Base-by-base conservation (phyloP, 2,797 vertebrate genomes). In the Sebastolobus alascanus region DNA sequence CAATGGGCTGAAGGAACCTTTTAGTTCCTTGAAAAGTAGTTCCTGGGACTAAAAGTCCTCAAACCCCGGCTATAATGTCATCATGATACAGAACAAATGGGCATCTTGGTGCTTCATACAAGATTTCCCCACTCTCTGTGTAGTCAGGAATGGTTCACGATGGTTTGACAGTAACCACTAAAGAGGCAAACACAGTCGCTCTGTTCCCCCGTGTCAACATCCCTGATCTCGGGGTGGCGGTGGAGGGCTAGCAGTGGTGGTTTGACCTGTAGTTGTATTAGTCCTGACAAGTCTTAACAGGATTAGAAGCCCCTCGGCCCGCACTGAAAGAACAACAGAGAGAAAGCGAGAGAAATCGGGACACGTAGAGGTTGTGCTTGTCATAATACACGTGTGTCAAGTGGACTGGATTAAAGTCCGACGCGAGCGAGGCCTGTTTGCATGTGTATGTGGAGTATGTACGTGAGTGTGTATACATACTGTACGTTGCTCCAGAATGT, bases 261-360 rank as follows among this genome's bases (percentile, higher is more conserved):
- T 87, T 79, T 80, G 75, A 91, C 92, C 90, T 86, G 75, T 85
- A 68, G 73, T 84, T 92, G 90, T 92, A 91, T 92, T 90, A 88
- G 80, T 82, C 87, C 82, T 93, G 93, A 93, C 93, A 94, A 90
- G 94, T 93, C 92, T 95, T 94, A 95, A 96, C 95, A 94, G 93
- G 92, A 95, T 95, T 95, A 93, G 74, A 91, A 89, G 83, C 84
- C 84, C 93, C 88, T 60, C 91, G 63, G 92, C 91, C 93, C 89
- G 90, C 90, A 63, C 63, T 22, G 67, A 76, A 82, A 85, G 69
- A 87, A 82, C 81, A 88, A 89, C 75, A 59, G 64, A 72, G 27
- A 75, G 68, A 84, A 83, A 71, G 73, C 12, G 73, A 78, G 84
- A 68, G 73, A 77, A 75, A 76, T 71, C 22, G 38, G 65, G 85